Base-by-base conservation (phyloP, 2,113 vertebrate species). In the Daubentonia madagascariensis region DNA sequence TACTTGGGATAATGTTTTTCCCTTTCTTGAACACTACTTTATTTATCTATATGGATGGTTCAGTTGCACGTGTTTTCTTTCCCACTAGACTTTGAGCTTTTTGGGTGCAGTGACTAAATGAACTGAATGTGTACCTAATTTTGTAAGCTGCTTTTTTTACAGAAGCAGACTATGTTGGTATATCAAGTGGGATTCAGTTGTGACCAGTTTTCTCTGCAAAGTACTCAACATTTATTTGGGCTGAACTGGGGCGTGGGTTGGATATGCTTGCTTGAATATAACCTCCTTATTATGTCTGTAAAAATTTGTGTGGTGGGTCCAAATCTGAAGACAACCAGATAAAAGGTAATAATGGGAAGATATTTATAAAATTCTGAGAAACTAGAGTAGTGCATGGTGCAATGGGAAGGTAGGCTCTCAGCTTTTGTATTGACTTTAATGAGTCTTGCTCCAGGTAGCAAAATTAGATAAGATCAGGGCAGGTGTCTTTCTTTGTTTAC, bases 91-190 rank as follows among this genome's bases (percentile, higher is more conserved):
- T 67, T 52, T 13, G 89, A 91, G 63, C 8, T 5, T 96, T 97
- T 96, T 18, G 87, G 70, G n/a, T 45, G 68, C 75, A 92, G 63
- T 79, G 52, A 35, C 65, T 20, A 93, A 87, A 59, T 52, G 85
- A 81, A 22, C 28, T 50, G 70, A 94, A 94, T 63, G 48, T 45
- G 79, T n/a, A 80, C 57, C 87, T 94, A 86, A 94, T 95, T 96
- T 95, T 32, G 57, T 87, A 57, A 94, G 80, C 80, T 48, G 68
- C 80, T 45, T 95, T 92, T 96, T 93, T 72, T 75, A 25, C 40
- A 50, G 94, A 75, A 80, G 88, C 88, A 81, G 87, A 92, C 79
- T 81, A 81, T 59, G 32, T 73, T 57, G 85, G 72, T 63, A 13
- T 91, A 23, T 54, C 13, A 50, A 84, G 67, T 79, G 43, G 61